Evolutionary conservation across 2,113 vertebrate genomes (phyloP), one percentile per base, ranked within the genome.

Genomic region (Cygnus atratus): DNA sequence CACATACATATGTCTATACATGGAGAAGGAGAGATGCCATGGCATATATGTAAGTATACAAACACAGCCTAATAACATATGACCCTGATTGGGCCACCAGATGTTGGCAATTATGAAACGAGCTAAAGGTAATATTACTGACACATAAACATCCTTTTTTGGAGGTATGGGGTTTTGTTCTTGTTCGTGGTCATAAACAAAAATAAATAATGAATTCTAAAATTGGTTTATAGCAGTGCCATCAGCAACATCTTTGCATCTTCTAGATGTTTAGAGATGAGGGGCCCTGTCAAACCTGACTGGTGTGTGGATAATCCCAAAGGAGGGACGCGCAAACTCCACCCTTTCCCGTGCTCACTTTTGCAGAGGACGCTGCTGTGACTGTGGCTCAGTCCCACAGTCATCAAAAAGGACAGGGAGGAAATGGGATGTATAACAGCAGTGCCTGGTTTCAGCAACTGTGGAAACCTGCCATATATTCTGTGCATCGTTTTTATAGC

Each of bases 381-480:
- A 7, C 28, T 0, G 0, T 13, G 65, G 3, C 54, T 84, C 73
- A 78, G 58, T 68, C 37, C 26, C 33, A 13, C 48, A 8, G 10
- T 33, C 0, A 0, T 43, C 68, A 61, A 25, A 84, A 78, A 71
- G 73, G 68, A 48, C 54, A 55, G 52, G 62, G 80, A 82, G 44
- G 48, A 88, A 88, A 68, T 0, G 11, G 84, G 83, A 84, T 2
- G 0, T 17, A 39, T 13, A 68, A 41, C 74, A 83, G 68, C 52
- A 84, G 52, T 48, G 75, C n/a, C 35, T 88, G 72, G 63, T 79
- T 94, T 78, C 72, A 78, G 66, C 76, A 93, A 12, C 68, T 70
- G 25, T 88, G 92, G 90, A 91, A 78, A 29, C 48, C 39, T 89
- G 80, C 88, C 86, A 73, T 62, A 14, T 81, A 61, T 79, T 93